Percentiles rank a stretch among this genome's conserved stretches.
Conservation (phyloP, 2,888 invertebrate genomes). For the Busseola fusca region DNA sequence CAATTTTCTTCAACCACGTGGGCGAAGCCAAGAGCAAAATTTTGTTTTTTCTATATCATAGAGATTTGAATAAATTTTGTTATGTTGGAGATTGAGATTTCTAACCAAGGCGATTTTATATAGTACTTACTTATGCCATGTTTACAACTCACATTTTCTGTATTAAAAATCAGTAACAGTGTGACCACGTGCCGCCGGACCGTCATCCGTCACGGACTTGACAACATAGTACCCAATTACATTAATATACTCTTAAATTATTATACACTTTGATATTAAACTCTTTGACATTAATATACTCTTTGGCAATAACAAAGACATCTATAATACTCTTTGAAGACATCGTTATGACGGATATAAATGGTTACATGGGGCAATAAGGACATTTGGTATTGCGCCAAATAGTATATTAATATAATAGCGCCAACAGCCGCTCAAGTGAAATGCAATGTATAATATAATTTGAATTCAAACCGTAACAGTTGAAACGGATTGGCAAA, state of each 20-base stretch:
- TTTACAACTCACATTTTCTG: background rate
- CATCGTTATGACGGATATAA: background rate
- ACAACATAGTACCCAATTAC: too few species aligned
- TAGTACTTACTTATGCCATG: background rate
- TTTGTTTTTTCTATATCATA: background rate
- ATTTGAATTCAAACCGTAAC: background rate
- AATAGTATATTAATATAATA: background rate
- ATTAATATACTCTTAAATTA: too few species aligned
- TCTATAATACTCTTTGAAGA: too few species aligned
- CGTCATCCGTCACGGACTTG: background rate
- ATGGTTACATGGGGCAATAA: background rate
- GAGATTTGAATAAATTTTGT: background rate
- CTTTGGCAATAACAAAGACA: background rate
- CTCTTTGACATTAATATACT: too few species aligned
- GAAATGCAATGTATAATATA: background rate
- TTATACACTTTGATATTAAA: too few species aligned
- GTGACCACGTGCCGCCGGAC: background rate
- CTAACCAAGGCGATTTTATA: background rate
- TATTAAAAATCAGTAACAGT: background rate
- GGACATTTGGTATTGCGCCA: background rate
- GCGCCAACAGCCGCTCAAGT: background rate
- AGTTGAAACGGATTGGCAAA: background rate
- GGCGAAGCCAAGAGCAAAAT: background rate
- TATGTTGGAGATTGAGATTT: background rate
- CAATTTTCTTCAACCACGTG: too few species aligned